A percentile compares a stretch with the other conserved stretches of the same genome.
phyloP scores from a whole-genome alignment of 2,113 vertebrate species.

The human region DNA sequence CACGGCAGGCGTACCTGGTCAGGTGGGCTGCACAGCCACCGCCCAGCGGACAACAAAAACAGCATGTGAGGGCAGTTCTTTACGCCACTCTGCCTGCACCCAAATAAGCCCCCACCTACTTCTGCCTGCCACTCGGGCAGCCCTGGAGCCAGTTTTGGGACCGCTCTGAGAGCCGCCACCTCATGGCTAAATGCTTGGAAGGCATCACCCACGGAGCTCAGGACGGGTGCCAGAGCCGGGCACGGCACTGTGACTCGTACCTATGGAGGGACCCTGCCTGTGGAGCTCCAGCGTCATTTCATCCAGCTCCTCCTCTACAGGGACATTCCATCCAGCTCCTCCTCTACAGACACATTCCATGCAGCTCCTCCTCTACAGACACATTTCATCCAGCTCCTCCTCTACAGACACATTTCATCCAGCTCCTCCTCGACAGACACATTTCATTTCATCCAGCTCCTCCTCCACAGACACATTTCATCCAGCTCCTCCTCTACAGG shows the following conservation, averaged over 20 bases:
- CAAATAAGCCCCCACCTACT: background rate
- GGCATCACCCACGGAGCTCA: background rate
- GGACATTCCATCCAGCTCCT: too few species aligned
- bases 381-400: too few species aligned
- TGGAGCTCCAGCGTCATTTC: accelerated
- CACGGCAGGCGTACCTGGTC: background rate
- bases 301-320: background rate
- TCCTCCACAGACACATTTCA: too few species aligned
- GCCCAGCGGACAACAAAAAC: accelerated
- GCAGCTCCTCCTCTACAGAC: too few species aligned
- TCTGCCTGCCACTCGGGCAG: background rate
- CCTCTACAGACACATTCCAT: too few species aligned
- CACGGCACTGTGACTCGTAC: background rate
- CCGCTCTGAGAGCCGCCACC: background rate
- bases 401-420: too few species aligned
- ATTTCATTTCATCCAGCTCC: too few species aligned
- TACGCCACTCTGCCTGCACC: background rate
- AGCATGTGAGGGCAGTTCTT: background rate
- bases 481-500: too few species aligned
- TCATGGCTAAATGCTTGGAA: background rate
- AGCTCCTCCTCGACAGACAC: too few species aligned
- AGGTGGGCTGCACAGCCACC: background rate
- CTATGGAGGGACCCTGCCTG: background rate
- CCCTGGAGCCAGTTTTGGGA: background rate
- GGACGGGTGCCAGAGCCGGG: background rate